phyloP scores from a whole-genome alignment of 1,140 invertebrate genomes.

The Drosophila gunungcola region DNA sequence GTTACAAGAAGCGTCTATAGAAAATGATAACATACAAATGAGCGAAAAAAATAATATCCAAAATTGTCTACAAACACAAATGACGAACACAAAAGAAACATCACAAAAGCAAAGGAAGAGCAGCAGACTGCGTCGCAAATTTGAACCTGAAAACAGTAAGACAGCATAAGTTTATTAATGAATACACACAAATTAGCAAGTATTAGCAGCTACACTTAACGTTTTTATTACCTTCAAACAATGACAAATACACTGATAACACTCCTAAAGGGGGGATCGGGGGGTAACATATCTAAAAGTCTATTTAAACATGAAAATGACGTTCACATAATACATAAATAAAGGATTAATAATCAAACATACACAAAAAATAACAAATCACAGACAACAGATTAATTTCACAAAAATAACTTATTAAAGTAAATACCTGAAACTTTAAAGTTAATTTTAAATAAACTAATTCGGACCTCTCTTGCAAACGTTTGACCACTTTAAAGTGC shows the following conservation, averaged over 20 bases:
- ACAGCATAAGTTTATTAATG: neutral
- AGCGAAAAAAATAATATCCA: neutral
- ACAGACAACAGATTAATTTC: no score
- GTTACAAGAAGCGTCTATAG: no score
- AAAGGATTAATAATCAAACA: no score
- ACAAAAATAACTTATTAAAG: neutral
- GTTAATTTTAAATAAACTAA: slow-evolving; percentile 20
- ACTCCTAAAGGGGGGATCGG: neutral
- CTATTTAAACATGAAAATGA: no score
- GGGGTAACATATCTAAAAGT: neutral
- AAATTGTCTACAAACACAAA: neutral
- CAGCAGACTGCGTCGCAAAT: neutral
- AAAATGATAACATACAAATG: no score
- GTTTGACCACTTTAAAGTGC: slow-evolving; percentile 24
- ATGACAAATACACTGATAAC: slow-evolving; percentile 1
- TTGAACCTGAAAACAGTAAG: no score
- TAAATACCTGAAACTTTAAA: slow-evolving; percentile 34
- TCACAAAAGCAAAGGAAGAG: neutral
- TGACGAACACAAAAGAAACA: neutral
- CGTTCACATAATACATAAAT: no score
- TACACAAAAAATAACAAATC: no score
- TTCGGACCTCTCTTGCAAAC: slow-evolving; percentile 4
- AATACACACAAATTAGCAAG: neutral
- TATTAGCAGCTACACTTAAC: neutral
- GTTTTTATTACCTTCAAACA: slow-evolving; percentile 1